A percentile compares a stretch with the other conserved stretches of the same genome.
phyloP scores from a whole-genome alignment of 2,888 invertebrate species.

The Pomacea canaliculata region DNA sequence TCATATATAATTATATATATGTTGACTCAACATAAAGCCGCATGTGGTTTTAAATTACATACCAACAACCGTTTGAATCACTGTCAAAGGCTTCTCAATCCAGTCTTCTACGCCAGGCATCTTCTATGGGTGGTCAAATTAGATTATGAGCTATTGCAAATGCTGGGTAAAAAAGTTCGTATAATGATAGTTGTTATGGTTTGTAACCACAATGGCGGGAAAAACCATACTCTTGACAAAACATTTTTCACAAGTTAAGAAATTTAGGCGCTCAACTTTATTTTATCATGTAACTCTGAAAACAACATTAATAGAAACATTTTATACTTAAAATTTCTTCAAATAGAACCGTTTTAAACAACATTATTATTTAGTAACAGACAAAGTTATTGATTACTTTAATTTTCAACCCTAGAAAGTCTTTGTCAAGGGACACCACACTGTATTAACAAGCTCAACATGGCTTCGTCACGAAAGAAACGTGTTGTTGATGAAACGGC shows the following conservation, averaged over 20 bases:
- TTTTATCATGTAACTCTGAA: no score
- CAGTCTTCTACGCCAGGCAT: constrained; percentile 54
- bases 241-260: no score
- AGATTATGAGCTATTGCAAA: neutral
- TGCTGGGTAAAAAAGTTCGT: neutral
- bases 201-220: constrained; percentile 10
- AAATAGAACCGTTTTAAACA: no score
- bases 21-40: no score
- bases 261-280: no score
- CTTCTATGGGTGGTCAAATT: constrained; percentile 6
- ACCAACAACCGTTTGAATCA: constrained; percentile 45
- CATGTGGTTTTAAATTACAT: constrained; percentile 4
- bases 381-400: no score
- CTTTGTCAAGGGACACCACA: no score
- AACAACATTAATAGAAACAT: no score
- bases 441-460: constrained; percentile 28
- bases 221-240: constrained; percentile 15
- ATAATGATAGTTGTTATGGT: neutral
- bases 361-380: no score
- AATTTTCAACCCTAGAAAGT: no score
- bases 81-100: constrained; percentile 42
- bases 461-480: constrained; percentile 59
- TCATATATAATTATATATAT: no score
- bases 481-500: constrained; percentile 46
- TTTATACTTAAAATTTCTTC: no score